Base-by-base conservation (phyloP, 2,797 vertebrate species). In the Hydrophis major region DNA sequence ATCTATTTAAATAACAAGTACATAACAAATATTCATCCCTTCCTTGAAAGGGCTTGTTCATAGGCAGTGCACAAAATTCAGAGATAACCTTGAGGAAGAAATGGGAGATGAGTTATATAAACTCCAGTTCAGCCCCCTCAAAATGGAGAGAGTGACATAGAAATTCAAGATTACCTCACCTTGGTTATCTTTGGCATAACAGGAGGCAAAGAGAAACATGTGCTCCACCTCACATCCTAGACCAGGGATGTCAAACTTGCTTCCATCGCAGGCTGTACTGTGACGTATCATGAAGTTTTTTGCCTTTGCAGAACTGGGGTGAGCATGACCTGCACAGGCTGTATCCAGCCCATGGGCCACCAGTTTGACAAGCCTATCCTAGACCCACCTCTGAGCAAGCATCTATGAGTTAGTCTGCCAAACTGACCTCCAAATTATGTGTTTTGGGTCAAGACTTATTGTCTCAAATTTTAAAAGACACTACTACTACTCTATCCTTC, bases 331-430 rank as follows among this genome's bases (percentile, higher is more conserved):
- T 25, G 22, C 2, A 22, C 20, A 25, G 6, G 20, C 7, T 22
- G 0, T 8, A 60, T 60, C 22, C 3, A 7, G 59, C 59, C 22
- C 22, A 0, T 6, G 7, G 59, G 60, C 7, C 0, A 3, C 60
- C 59, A 60, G 22, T 60, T 60, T 60, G 59, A 25, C 7, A 60
- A 22, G 22, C 20, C 28, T n/a, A 22, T 61, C 7, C 59, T 61
- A 61, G 22, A 61, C 60, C 8, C 22, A 61, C 7, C 4, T 66
- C 63, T 66, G 28, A 66, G 28, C 28, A 66, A 16, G 28, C n/a
- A 66, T 66, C 28, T 66, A 66, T n/a, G 4, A 42, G 3, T 37
- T 74, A 3, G 7, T 18, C 7, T 78, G 32, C 32, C 69, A 78
- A 78, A 78, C 32, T 1, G 0, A 28, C 14, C 66, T 74, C n/a